phyloP scores from a whole-genome alignment of 2,797 vertebrate species.

The Geotrypetes seraphini region DNA sequence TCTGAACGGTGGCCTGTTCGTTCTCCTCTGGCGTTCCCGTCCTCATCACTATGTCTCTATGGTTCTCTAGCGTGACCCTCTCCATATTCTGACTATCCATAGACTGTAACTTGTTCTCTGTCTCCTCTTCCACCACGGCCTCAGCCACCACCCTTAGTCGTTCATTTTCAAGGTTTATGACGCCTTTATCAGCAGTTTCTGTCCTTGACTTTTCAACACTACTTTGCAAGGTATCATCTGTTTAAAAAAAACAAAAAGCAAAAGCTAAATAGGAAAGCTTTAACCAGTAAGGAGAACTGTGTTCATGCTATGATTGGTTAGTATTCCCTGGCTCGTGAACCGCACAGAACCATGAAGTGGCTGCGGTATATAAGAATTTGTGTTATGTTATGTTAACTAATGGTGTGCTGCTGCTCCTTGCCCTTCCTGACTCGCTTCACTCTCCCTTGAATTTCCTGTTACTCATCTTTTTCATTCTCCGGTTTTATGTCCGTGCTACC shows the following conservation, averaged over 20 bases:
- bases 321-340: too few species aligned
- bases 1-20: not conserved
- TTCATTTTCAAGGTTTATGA: not conserved
- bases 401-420: slow-evolving; percentile 3
- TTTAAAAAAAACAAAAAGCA: not conserved
- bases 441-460: slow-evolving; percentile 25
- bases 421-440: slow-evolving; percentile 7
- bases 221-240: slow-evolving; percentile 43
- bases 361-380: too few species aligned
- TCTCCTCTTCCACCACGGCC: not conserved
- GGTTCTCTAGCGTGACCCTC: slow-evolving; percentile 1
- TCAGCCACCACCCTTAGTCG: too few species aligned
- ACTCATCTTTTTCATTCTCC: too few species aligned
- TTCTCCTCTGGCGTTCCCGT: slow-evolving; percentile 6
- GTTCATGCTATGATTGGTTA: too few species aligned
- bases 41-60: slow-evolving; percentile 28
- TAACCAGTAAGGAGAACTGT: too few species aligned
- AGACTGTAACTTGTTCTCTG: not conserved
- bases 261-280: not conserved
- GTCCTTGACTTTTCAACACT: slow-evolving; percentile 40
- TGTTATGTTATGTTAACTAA: too few species aligned
- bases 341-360: too few species aligned
- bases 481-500: too few species aligned
- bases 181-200: slow-evolving; percentile 27
- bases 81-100: slow-evolving; percentile 11